These are phyloP conservation scores for Ariolimax columbianus DNA, from an alignment of 2,888 invertebrate genomes.

Conservation along the genomic window DNA sequence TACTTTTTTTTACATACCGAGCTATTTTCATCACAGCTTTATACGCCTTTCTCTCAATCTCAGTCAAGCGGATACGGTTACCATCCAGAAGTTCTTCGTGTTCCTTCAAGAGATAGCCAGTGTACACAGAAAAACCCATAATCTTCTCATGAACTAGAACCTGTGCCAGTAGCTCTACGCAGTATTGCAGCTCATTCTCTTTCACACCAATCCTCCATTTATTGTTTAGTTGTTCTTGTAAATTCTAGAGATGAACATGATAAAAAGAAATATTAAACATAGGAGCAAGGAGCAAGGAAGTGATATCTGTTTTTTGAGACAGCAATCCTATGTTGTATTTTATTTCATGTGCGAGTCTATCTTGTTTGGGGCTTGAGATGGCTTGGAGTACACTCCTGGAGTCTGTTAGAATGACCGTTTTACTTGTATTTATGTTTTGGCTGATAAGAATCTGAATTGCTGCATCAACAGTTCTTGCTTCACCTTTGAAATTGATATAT, in stretches of 20 bases:
- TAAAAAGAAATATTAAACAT: no score
- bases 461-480: no score
- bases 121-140: slow-evolving; percentile 47
- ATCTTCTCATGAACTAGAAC: slow-evolving; percentile 48
- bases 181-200: slow-evolving; percentile 39
- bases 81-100: slow-evolving; percentile 37
- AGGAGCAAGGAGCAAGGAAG: no score
- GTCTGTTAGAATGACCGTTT: no score
- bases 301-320: no score
- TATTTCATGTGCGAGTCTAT: no score
- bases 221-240: slow-evolving; percentile 16
- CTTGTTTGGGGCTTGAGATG: no score
- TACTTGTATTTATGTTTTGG: no score
- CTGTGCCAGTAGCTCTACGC: slow-evolving; percentile 36
- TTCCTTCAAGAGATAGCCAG: slow-evolving; percentile 45
- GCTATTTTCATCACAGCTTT: slow-evolving; percentile 35
- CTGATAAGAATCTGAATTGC: no score
- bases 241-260: slow-evolving; percentile 9
- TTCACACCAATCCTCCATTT: slow-evolving; percentile 45
- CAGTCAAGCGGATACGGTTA: slow-evolving; percentile 15
- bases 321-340: no score
- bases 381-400: no score
- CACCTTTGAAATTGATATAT: no score
- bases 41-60: slow-evolving; percentile 47
- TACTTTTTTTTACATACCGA: slow-evolving; percentile 13